Conservation (phyloP, 2,888 invertebrate genomes). For the Tipula lateralis region DNA sequence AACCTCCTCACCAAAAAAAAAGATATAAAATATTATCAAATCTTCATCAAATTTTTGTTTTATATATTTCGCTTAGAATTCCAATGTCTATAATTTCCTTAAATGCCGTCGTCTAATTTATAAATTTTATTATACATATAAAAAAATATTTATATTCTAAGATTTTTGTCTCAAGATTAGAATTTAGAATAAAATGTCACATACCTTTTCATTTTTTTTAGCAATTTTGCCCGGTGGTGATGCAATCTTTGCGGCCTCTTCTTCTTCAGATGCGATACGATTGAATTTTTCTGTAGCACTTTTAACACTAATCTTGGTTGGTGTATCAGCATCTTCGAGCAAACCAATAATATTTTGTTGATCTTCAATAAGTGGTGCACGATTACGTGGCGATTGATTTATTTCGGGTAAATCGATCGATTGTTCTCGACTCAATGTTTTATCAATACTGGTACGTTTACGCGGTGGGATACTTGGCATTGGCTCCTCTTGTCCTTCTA, state of each 20-base stretch:
- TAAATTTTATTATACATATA: not conserved
- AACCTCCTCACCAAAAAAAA: not conserved
- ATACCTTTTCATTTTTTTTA: constrained; percentile 61
- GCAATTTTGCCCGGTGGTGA: constrained; percentile 50
- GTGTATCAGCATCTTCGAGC: constrained; percentile 42
- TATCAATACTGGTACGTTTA: constrained; percentile 44
- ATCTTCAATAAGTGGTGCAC: constrained; percentile 34
- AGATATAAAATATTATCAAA: not conserved
- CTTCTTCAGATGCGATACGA: constrained; percentile 79
- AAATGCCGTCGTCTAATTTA: not conserved
- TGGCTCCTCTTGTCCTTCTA: not conserved
- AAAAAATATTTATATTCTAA: not conserved
- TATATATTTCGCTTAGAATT: not conserved
- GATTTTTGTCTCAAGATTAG: not conserved
- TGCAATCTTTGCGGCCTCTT: constrained; percentile 54
- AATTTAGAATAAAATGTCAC: constrained; percentile 38
- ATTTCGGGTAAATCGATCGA: constrained; percentile 44
- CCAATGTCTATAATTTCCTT: not conserved
- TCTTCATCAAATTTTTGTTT: not conserved
- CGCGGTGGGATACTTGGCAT: constrained; percentile 54
- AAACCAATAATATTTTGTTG: constrained; percentile 36
- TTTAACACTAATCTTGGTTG: constrained; percentile 77
- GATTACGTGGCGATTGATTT: constrained; percentile 38
- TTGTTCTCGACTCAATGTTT: constrained; percentile 46
- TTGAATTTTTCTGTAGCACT: constrained; percentile 91